These are phyloP conservation scores for Bombus polaris DNA, from an alignment of 1,140 invertebrate genomes.

Conservation along the genomic window DNA sequence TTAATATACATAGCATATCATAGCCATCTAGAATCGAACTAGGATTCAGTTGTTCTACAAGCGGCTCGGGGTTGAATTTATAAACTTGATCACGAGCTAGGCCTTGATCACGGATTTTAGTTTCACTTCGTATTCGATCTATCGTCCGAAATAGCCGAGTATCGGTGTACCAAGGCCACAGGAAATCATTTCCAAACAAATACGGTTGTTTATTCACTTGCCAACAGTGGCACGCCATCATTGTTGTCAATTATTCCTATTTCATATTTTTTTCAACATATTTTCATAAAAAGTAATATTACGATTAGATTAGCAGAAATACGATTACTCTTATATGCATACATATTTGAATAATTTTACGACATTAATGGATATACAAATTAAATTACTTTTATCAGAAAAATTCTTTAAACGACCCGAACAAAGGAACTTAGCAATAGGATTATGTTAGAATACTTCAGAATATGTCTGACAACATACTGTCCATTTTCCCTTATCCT, in stretches of 20 bases:
- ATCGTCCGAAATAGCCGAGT: slow-evolving; percentile 71
- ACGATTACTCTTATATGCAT: not conserved
- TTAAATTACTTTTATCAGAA: not conserved
- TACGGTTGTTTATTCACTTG: slow-evolving; percentile 62
- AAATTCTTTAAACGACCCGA: not conserved
- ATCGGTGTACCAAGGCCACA: slow-evolving; percentile 72
- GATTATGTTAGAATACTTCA: too few species aligned
- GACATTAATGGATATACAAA: not conserved
- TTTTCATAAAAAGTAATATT: not conserved
- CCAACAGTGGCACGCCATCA: not conserved
- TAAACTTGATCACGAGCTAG: slow-evolving; percentile 37
- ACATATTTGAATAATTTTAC: not conserved
- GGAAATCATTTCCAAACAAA: slow-evolving; percentile 76
- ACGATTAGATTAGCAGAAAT: not conserved
- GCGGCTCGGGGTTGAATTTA: slow-evolving; percentile 9
- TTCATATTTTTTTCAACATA: slow-evolving; percentile 27
- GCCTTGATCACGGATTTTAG: slow-evolving; percentile 44
- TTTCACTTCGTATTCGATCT: slow-evolving; percentile 48
- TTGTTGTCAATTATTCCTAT: slow-evolving; percentile 39
- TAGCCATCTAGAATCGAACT: not conserved
- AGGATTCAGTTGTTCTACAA: not conserved
- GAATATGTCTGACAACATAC: not conserved
- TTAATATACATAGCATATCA: not conserved
- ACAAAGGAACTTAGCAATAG: too few species aligned
- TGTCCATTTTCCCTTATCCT: not conserved